phyloP scores from a whole-genome alignment of 1,140 invertebrate genomes.

The Ostrea denselamellosa region DNA sequence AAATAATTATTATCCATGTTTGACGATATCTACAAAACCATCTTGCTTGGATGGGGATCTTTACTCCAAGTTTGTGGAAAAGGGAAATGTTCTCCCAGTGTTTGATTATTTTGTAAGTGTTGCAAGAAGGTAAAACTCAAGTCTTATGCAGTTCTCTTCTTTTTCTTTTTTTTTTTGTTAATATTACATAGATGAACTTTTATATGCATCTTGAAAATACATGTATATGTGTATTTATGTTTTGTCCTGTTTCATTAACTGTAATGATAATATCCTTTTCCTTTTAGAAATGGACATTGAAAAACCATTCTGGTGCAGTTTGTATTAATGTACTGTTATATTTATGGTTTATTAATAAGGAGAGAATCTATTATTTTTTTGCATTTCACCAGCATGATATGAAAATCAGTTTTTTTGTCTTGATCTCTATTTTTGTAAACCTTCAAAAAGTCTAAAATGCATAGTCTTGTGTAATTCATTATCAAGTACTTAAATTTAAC shows the following conservation, averaged over 20 bases:
- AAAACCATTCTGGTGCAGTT: background rate
- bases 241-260: background rate
- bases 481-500: too few species aligned
- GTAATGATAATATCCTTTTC: background rate
- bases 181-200: background rate
- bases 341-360: too few species aligned
- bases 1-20: background rate
- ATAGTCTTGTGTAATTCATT: too few species aligned
- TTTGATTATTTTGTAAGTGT: background rate
- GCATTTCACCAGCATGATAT: too few species aligned
- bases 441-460: too few species aligned
- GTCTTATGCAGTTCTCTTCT: constrained; percentile 3
- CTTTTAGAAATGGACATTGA: background rate
- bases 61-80: background rate
- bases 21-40: constrained; percentile 13
- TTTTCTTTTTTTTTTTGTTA: background rate
- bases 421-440: too few species aligned
- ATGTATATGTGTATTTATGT: background rate
- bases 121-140: background rate
- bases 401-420: too few species aligned
- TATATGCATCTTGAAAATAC: constrained; percentile 15
- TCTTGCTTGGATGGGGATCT: background rate
- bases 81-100: background rate
- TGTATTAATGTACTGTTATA: too few species aligned
- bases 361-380: too few species aligned